phyloP scores from a whole-genome alignment of 2,113 vertebrate genomes.

The Trachemys scripta region DNA sequence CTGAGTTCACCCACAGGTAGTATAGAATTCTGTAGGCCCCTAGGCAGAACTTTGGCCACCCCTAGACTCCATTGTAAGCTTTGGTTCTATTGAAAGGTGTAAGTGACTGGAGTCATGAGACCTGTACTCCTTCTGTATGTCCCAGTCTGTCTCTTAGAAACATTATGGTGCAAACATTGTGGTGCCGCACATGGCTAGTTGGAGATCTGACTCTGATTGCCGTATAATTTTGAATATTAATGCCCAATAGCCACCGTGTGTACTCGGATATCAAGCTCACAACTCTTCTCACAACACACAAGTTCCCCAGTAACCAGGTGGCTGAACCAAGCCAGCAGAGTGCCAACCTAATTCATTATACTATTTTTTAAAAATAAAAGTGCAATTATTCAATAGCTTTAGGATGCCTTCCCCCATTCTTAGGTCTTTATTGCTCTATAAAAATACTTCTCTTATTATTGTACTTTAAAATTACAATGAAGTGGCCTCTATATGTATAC shows the following conservation, averaged over 20 bases:
- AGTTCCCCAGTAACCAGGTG: not conserved
- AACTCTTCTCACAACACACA: not conserved
- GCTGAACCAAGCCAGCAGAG: not conserved
- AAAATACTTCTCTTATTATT: not conserved
- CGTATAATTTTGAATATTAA: not conserved
- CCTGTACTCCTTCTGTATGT: not conserved
- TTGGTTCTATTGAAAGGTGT: not conserved
- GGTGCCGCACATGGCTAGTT: not conserved
- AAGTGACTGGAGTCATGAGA: not conserved
- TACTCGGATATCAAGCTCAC: not conserved
- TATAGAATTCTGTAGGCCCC: not conserved
- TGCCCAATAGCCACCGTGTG: not conserved
- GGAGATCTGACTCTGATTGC: not conserved
- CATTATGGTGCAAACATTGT: not conserved
- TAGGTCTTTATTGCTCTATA: not conserved
- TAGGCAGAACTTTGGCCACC: not conserved
- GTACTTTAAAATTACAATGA: not conserved
- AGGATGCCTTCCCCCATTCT: not conserved
- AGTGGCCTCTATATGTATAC: not conserved
- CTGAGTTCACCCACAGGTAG: rapidly evolving
- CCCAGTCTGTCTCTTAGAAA: not conserved
- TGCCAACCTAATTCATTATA: not conserved
- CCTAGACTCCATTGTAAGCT: not conserved
- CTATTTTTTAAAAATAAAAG: not conserved
- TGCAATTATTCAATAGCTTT: not conserved